Percentiles rank a stretch among this genome's conserved stretches.
phyloP scores from a whole-genome alignment of 1,140 invertebrate genomes.

The Solenopsis fugax region DNA sequence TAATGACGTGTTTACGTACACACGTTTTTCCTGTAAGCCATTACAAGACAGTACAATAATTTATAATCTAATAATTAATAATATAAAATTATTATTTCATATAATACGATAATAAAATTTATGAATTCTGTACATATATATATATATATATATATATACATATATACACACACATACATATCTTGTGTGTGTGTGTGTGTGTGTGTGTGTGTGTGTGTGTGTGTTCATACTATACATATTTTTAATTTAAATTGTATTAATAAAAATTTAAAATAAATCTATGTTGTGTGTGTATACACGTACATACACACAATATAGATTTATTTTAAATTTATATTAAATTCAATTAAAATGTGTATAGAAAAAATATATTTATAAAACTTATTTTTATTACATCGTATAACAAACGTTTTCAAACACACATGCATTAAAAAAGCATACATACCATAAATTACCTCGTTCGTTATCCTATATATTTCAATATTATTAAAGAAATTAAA shows the following conservation, averaged over 20 bases:
- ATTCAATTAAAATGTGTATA: not conserved
- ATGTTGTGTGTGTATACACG: not conserved
- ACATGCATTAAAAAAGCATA: not conserved
- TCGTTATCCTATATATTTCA: not conserved
- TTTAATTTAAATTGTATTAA: no score
- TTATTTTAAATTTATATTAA: conserved; percentile 9
- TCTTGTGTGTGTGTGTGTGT: no score
- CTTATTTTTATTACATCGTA: not conserved
- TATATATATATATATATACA: no score
- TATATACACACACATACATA: no score
- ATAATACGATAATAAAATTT: conserved; percentile 11
- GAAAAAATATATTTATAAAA: not conserved
- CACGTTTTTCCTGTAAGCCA: not conserved
- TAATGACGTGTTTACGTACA: conserved; percentile 28
- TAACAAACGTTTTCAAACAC: not conserved
- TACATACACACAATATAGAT: not conserved
- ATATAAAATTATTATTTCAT: conserved; percentile 4
- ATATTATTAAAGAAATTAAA: not conserved
- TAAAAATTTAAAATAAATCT: no score
- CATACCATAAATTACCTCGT: not conserved
- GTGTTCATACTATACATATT: no score
- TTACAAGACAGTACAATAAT: not conserved
- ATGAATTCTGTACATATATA: not conserved
- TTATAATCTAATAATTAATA: conserved; percentile 8
- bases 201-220: no score